Base-by-base conservation (phyloP, 1,140 invertebrate species). In the Papilio machaon region DNA sequence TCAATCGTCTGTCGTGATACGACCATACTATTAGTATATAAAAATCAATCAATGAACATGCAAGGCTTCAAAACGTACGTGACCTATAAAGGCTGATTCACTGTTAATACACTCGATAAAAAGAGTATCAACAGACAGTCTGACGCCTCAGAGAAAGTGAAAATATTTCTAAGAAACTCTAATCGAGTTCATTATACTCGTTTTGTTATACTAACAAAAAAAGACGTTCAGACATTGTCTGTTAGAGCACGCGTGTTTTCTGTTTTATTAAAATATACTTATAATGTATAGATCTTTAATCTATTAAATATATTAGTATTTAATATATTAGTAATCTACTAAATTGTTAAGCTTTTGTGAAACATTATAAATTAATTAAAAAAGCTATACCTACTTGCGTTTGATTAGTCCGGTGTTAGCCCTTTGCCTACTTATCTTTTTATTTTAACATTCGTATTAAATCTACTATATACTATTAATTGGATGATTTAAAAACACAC, bases 61-160 rank as follows among this genome's bases (percentile, higher is more conserved):
- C 23, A 79, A 85, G 85, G 79, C 85, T 85, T 87, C 82, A 85
- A 80, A 81, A 67, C n/a, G 77, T 85, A 86, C 85, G 86, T 87
- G 86, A 87, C 82, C 82, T 84, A 80, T 64, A 79, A 83, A 79
- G 47, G 17, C 64, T 82, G 52, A 85, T 84, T 85, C 81, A 86
- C 87, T 88, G 87, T 87, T 84, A 85, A 85, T 88, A 86, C 74
- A 73, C 30, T 82, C 78, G 58, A 79, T 79, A 84, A 84, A 87
- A 85, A 82, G 82, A 80, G 73, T 58, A 70, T 60, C 80, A 19
- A 81, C 87, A 91, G 90, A 91, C 90, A 80, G 84, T 13, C 38
- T 80, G 90, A 88, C 90, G 90, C 90, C 90, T 80, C 81, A 87
- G 83, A 73, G 88, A 91, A 90, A 89, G 88, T 89, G 84, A 86